Evolutionary conservation across 2,888 invertebrate species (phyloP).

Genomic region (Sarcophaga subvicina): DNA sequence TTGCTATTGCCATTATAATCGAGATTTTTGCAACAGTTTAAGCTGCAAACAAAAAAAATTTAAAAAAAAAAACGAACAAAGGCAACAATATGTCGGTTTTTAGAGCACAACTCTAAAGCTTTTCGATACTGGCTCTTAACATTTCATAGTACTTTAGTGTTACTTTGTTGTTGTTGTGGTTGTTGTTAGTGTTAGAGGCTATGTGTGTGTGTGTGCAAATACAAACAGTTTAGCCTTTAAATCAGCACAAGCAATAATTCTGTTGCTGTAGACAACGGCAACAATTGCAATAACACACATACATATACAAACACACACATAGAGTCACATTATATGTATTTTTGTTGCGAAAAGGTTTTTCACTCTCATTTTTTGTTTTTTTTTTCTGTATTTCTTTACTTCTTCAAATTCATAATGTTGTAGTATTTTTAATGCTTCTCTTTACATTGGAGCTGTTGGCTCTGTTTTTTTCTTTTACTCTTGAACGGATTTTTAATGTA

Average conservation of each 20-base stretch:
- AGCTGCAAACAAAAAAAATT: background rate
- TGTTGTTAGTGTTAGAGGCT: background rate
- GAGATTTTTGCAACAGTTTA: background rate
- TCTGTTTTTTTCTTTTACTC: constrained; percentile 6
- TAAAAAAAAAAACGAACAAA: background rate
- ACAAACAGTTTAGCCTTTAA: constrained; percentile 35
- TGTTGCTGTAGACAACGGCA: constrained; percentile 58
- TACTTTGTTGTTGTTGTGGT: background rate
- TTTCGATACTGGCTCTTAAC: constrained; percentile 16
- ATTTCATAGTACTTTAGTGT: constrained; percentile 3
- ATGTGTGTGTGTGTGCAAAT: constrained; percentile 4
- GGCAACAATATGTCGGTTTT: constrained; percentile 14
- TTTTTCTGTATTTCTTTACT: constrained; percentile 18
- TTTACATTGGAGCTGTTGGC: background rate
- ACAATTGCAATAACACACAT: constrained; percentile 13
- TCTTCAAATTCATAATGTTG: constrained; percentile 47
- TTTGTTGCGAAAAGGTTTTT: too few species aligned
- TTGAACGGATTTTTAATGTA: constrained; percentile 36
- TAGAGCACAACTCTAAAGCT: constrained; percentile 3
- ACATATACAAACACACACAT: too few species aligned
- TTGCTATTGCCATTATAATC: constrained; percentile 26
- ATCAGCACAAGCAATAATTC: constrained; percentile 44
- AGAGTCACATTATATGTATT: too few species aligned
- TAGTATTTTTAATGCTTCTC: background rate
- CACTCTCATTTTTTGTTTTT: too few species aligned